A percentile compares a stretch with the other conserved stretches of the same genome.
Conservation (phyloP, 2,797 vertebrate genomes). For the Cuniculus paca region DNA sequence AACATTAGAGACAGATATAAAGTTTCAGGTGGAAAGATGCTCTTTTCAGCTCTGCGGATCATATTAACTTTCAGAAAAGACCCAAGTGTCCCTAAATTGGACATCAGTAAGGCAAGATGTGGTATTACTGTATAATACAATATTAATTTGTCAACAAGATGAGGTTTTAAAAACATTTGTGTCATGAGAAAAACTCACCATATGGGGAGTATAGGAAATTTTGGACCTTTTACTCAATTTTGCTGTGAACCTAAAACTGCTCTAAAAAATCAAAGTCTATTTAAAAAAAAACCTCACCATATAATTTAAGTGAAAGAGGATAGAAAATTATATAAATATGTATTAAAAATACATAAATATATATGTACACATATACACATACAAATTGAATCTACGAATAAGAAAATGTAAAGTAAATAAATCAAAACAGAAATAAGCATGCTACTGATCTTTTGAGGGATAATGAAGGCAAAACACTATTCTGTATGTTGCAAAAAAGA, state of each 20-base stretch:
- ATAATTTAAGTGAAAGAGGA: not conserved
- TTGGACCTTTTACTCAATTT: not conserved
- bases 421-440: not conserved
- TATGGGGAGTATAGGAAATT: not conserved
- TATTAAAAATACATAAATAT: not conserved
- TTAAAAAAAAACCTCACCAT: not conserved
- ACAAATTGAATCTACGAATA: not conserved
- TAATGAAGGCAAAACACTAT: not conserved
- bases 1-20: constrained; percentile 26
- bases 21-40: constrained; percentile 11
- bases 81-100: not conserved
- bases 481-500: not conserved
- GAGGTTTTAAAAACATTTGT: constrained; percentile 17
- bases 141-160: not conserved
- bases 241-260: not conserved
- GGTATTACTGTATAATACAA: not conserved
- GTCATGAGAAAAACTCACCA: not conserved
- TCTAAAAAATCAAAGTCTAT: not conserved
- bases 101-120: not conserved
- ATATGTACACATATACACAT: no score
- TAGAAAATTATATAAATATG: not conserved
- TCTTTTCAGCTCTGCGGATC: not conserved
- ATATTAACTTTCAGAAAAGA: not conserved
- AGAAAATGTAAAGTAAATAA: not conserved
- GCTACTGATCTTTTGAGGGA: not conserved